Evolutionary conservation across 2,888 invertebrate genomes (phyloP).

Genomic region (Erannis defoliaria): DNA sequence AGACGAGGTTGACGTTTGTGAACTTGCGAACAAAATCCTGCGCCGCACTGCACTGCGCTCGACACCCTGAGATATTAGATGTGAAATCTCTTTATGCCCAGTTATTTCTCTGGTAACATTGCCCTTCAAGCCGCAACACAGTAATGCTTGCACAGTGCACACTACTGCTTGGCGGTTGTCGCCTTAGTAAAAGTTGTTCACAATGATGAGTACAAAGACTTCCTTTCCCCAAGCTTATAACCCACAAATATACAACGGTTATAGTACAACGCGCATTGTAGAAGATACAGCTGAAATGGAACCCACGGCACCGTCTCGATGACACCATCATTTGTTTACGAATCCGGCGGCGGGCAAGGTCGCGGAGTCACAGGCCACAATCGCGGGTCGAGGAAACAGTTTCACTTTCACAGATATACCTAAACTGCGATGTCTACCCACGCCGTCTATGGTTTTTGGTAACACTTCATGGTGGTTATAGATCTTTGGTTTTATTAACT

Average conservation of each 20-base stretch:
- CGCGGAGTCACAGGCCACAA: slow-evolving; percentile 72
- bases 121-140: too few relatives aligned
- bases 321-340: slow-evolving; percentile 67
- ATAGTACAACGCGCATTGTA: slow-evolving; percentile 7
- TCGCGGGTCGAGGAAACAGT: slow-evolving; percentile 66
- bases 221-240: too few relatives aligned
- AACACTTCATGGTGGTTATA: slow-evolving; percentile 4
- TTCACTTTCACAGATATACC: slow-evolving; percentile 75
- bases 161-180: too few relatives aligned
- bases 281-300: slow-evolving; percentile 39
- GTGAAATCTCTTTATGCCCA: too few relatives aligned
- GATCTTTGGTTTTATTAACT: neutral
- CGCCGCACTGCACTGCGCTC: too few relatives aligned
- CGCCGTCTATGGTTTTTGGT: slow-evolving; percentile 20
- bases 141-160: too few relatives aligned
- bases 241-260: neutral
- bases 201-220: too few relatives aligned
- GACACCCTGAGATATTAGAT: too few relatives aligned
- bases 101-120: too few relatives aligned
- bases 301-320: slow-evolving; percentile 37
- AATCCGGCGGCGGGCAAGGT: slow-evolving; percentile 67
- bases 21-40: too few relatives aligned
- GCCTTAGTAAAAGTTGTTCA: too few relatives aligned
- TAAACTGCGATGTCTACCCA: slow-evolving; percentile 41
- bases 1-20: too few relatives aligned